Conservation (phyloP, 2,113 vertebrate genomes). For the Cygnus atratus region DNA sequence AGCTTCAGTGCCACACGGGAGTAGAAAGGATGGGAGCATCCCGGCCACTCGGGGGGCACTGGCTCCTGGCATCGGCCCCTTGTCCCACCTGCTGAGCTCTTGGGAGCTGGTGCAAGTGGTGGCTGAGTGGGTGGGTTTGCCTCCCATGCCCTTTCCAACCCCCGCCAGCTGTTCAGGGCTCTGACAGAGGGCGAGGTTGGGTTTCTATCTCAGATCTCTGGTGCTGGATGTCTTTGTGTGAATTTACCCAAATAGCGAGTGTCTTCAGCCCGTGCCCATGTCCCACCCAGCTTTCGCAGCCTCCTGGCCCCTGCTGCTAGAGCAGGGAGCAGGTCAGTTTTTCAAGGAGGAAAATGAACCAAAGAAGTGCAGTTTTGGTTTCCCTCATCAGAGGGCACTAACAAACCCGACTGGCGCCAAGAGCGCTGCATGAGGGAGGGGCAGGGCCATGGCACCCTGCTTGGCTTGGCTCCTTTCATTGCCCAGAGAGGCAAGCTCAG, state of each 20-base stretch:
- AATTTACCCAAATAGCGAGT: accelerated
- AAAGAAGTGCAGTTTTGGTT: neutral
- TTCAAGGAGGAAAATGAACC: accelerated
- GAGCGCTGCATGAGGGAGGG: neutral
- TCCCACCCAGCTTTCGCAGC: neutral
- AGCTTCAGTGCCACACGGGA: neutral
- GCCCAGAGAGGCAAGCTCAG: accelerated
- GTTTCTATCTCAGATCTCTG: neutral
- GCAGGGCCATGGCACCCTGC: accelerated
- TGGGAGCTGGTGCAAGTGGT: neutral
- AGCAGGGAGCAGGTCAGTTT: neutral
- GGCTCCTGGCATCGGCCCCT: neutral
- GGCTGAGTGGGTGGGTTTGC: neutral
- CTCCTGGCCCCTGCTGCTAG: neutral
- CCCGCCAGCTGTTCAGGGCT: neutral
- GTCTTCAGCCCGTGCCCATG: neutral
- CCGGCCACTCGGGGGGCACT: accelerated
- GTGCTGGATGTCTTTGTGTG: neutral
- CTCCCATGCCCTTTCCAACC: neutral
- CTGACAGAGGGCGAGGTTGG: neutral
- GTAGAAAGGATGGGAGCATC: accelerated
- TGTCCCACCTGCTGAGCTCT: accelerated
- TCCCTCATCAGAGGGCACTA: slow-evolving; percentile 46
- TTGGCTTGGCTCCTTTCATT: neutral
- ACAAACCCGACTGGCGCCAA: neutral